A percentile compares a stretch with the other conserved stretches of the same genome.
Evolutionary conservation across 2,888 invertebrate species (phyloP).

Genomic region (Ochropleura plecta): DNA sequence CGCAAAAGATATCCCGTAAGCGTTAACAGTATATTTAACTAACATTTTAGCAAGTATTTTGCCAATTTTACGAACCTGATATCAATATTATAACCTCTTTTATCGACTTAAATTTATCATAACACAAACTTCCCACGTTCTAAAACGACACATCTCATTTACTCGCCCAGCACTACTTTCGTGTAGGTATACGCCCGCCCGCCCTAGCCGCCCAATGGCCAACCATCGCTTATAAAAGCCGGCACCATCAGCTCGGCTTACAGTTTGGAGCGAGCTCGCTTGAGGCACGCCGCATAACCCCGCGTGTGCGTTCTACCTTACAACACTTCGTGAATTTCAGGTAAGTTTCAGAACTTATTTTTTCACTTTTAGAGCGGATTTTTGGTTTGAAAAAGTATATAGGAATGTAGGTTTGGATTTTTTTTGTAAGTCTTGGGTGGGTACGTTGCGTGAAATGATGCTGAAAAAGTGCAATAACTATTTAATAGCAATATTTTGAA

Average conservation of each 20-base stretch:
- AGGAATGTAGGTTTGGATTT: not conserved
- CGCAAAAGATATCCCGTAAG: no score
- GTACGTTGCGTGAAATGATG: not conserved
- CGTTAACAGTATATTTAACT: no score
- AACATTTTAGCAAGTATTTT: no score
- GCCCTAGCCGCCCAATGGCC: slow-evolving; percentile 60
- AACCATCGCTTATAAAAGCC: slow-evolving; percentile 61
- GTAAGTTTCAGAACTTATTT: slow-evolving; percentile 58
- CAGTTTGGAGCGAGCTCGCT: slow-evolving; percentile 60
- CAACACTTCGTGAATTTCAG: slow-evolving; percentile 50
- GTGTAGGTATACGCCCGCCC: slow-evolving; percentile 48
- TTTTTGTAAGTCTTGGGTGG: no score
- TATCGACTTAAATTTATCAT: not conserved
- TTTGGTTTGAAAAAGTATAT: not conserved
- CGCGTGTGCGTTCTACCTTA: slow-evolving; percentile 57
- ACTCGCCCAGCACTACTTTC: slow-evolving; percentile 46
- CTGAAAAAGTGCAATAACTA: not conserved
- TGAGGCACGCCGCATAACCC: slow-evolving; percentile 50
- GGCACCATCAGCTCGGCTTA: slow-evolving; percentile 26
- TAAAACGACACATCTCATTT: slow-evolving; percentile 22
- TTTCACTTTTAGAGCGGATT: not conserved
- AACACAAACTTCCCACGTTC: not conserved
- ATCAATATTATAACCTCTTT: no score
- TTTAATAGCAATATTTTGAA: not conserved
- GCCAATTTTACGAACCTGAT: no score